Percentiles rank a stretch among this genome's conserved stretches.
Conservation (phyloP, 2,797 vertebrate genomes). For the Tachyglossus aculeatus region DNA sequence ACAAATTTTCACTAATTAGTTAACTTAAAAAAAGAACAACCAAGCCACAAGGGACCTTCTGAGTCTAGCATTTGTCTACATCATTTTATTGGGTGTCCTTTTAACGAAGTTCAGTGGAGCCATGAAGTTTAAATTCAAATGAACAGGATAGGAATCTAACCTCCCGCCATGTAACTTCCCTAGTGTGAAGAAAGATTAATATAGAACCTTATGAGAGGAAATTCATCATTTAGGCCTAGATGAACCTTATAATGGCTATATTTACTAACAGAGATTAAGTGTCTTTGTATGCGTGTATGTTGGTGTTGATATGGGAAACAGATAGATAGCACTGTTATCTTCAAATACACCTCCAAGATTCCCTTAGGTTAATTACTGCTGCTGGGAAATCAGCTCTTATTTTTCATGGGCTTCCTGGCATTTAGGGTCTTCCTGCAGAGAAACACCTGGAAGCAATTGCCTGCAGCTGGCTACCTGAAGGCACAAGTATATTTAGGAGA, state of each 20-base stretch:
- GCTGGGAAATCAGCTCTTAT: conserved; percentile 34
- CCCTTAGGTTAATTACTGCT: conserved; percentile 42
- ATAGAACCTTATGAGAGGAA: no score
- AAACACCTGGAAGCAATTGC: conserved; percentile 39
- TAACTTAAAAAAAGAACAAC: no score
- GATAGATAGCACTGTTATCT: conserved; percentile 16
- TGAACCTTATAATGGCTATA: conserved; percentile 2
- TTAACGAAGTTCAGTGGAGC: no score
- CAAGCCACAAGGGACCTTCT: no score
- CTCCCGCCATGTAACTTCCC: no score
- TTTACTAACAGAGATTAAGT: conserved; percentile 2
- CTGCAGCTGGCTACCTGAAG: conserved; percentile 36
- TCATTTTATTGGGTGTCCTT: no score
- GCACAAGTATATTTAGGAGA: conserved; percentile 7
- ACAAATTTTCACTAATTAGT: no score
- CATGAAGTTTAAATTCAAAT: no score
- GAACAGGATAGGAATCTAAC: no score
- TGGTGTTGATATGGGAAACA: background rate
- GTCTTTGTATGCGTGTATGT: background rate
- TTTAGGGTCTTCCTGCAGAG: conserved; percentile 16
- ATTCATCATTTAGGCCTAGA: no score
- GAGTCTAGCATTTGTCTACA: no score
- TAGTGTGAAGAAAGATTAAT: no score
- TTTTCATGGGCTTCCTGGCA: conserved; percentile 27
- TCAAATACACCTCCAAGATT: conserved; percentile 21